Base-by-base conservation (phyloP, 2,888 invertebrate genomes). In the Drosophila mulleri region DNA sequence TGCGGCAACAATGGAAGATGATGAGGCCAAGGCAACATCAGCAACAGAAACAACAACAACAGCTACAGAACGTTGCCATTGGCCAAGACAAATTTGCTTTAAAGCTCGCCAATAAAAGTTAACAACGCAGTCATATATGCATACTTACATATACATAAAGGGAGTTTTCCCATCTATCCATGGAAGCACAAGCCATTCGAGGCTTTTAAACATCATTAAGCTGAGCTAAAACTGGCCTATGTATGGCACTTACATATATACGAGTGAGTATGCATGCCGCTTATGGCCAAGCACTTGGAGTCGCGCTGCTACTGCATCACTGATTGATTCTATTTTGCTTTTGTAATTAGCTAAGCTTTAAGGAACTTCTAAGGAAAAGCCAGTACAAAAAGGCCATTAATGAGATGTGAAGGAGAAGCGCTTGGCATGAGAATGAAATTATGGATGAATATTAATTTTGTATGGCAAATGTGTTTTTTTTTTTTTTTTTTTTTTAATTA, bases 21-120 rank as follows among this genome's bases (percentile, higher is more conserved):
- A 82, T 75, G 82, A 61, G 82, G 82, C 84, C 68, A 72, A 73
- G 62, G 65, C 65, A 69, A 72, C 63, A 78, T 63, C 32, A 11
- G 3, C 32, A 32, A 11, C 32, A 32, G 9, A 8, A 32, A 11
- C 64, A 78, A 9, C 69, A 48, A 44, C 63, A 48, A 32, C 32
- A 11, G 23, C 54, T 41, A 12, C 42, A 20, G n/a, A 29, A 18
- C 16, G 54, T 50, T 41, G 68, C 69, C 75, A 85, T 70, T 61
- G 77, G 57, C 72, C 83, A 88, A 85, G 88, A 89, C 86, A 89
- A 84, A 84, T 89, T 84, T 88, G 80, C 82, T 89, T 84, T 89
- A 84, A 84, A 89, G 88, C 89, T 89, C 83, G 83, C 85, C 89
- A 89, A 84, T 84, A 84, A 85, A 85, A 85, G 89, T 88, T 88